Evolutionary conservation across 2,888 invertebrate genomes (phyloP), one percentile per base, ranked within the genome.

Genomic region (Sinodicranocentrus sp.): DNA sequence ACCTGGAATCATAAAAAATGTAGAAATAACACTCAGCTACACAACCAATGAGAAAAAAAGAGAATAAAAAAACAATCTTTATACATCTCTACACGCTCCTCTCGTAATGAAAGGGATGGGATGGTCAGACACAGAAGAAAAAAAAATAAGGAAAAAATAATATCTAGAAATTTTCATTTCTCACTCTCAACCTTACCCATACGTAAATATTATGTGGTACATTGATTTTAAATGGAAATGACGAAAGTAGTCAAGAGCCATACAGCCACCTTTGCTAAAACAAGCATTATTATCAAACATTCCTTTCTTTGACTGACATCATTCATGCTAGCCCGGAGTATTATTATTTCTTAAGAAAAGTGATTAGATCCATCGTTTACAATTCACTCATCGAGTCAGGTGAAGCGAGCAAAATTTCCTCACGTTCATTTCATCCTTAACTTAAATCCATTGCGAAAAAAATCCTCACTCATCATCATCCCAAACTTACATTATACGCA

Each of bases 1-100:
- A 43, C 44, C 61, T 72, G 72, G 43, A 23, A 39, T 59, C 59
- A 54, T 72, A 59, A 72, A 72, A 2, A 71, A 57, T 25, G 25
- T 25, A 57, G 48, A 25, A 57, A 57, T 23, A 54, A 48, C 48
- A 48, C 48, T 33, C 33, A 33, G 33, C 33, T 33, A 6, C 3
- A 10, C 10, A 3, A 10, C 33, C 3, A 33, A 33, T 10, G 33
- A 33, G 33, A 33, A 33, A 33, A 33, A 10, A 33, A 33, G 33
- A 33, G 10, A 33, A 33, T 33, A 33, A 33, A 6, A 33, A 33
- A 6, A 33, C 10, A 6, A 33, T 33, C 5, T 33, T 6, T 33
- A 33, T 33, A 33, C 10, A 33, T 33, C 10, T 33, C 10, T 33
- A n/a, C n/a, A n/a, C n/a, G n/a, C 10, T 33, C 10, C 33, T 33